These are phyloP conservation scores for Dicrurus megarhynchus DNA, from an alignment of 2,113 vertebrate genomes.

Conservation along the genomic window DNA sequence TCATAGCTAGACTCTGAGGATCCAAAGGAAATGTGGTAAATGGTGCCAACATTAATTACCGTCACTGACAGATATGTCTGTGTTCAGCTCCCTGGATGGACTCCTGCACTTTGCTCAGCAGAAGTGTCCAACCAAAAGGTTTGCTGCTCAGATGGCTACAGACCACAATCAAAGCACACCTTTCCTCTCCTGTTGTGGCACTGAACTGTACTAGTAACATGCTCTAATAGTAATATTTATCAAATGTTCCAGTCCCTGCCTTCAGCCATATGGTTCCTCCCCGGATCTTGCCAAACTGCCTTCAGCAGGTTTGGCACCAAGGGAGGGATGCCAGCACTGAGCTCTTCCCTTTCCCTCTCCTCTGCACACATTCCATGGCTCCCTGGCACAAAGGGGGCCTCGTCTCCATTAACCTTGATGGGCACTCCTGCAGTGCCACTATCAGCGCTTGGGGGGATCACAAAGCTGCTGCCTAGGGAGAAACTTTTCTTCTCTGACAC, in stretches of 20 bases:
- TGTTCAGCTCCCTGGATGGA: background rate
- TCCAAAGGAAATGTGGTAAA: background rate
- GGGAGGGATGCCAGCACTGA: background rate
- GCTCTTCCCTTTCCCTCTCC: background rate
- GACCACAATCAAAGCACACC: background rate
- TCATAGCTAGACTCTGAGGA: background rate
- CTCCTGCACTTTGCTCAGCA: background rate
- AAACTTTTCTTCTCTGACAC: constrained; percentile 43
- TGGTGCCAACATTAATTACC: constrained; percentile 7
- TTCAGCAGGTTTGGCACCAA: background rate
- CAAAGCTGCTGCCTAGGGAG: background rate
- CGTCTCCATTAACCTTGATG: constrained; percentile 40
- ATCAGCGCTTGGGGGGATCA: background rate
- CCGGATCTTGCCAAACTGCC: background rate
- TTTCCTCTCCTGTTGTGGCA: background rate
- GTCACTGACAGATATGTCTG: background rate
- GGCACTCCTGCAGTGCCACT: background rate
- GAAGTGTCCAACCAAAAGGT: background rate
- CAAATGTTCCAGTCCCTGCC: background rate
- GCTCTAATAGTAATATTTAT: background rate
- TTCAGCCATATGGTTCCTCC: background rate
- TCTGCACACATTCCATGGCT: background rate
- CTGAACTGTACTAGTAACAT: background rate
- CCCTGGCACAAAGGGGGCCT: background rate
- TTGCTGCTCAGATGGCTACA: background rate